phyloP scores from a whole-genome alignment of 1,140 invertebrate genomes.

The Subanguina moxae region DNA sequence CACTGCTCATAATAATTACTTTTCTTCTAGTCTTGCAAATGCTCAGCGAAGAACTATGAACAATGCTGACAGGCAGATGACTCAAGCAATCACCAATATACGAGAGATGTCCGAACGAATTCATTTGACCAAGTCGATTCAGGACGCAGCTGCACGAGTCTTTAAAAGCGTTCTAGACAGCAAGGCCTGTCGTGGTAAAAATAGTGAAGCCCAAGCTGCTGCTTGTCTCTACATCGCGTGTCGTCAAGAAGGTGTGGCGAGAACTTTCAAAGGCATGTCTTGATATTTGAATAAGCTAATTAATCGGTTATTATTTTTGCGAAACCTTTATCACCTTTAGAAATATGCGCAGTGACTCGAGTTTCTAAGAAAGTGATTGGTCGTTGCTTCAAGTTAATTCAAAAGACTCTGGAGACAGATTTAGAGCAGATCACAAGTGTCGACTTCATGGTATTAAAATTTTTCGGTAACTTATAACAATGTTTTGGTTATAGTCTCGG shows the following conservation, averaged over 20 bases:
- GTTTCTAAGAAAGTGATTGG: slow-evolving; percentile 99
- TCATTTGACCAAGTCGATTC: slow-evolving; percentile 87
- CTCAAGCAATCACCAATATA: slow-evolving; percentile 69
- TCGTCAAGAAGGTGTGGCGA: slow-evolving; percentile 91
- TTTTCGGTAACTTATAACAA: background rate
- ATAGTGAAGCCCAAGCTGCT: slow-evolving; percentile 95
- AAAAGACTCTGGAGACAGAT: slow-evolving; percentile 83
- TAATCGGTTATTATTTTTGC: too few relatives aligned
- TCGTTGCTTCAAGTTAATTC: slow-evolving; percentile 85
- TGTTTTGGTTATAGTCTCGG: slow-evolving; percentile 61
- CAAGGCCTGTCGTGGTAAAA: slow-evolving; percentile 84
- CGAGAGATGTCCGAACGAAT: slow-evolving; percentile 94
- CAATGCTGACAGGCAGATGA: slow-evolving; percentile 75
- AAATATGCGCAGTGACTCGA: slow-evolving; percentile 96
- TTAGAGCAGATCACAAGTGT: slow-evolving; percentile 95
- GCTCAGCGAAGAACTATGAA: slow-evolving; percentile 53
- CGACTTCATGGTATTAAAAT: slow-evolving; percentile 76
- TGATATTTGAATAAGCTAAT: background rate
- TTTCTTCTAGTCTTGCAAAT: slow-evolving; percentile 46
- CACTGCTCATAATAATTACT: slow-evolving; percentile 6
- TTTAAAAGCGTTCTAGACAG: slow-evolving; percentile 97
- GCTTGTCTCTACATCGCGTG: slow-evolving; percentile 98
- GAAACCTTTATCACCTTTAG: slow-evolving; percentile 62
- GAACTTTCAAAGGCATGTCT: slow-evolving; percentile 82
- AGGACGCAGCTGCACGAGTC: slow-evolving; percentile 85